phyloP scores from a whole-genome alignment of 2,797 vertebrate species.

The Rhinichthys osculus region DNA sequence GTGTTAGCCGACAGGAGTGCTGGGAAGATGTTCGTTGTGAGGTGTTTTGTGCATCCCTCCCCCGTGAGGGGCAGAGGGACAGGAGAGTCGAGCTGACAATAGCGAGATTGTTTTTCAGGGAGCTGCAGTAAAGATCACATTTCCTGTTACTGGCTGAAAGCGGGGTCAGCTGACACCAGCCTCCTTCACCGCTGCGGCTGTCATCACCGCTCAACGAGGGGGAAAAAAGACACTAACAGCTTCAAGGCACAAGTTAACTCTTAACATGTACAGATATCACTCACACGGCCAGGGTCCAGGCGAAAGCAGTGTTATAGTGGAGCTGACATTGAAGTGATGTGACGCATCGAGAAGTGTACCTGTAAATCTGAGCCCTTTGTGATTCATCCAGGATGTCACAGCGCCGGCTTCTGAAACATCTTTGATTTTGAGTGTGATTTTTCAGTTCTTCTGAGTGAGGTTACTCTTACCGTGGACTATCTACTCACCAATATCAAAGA shows the following conservation, averaged over 20 bases:
- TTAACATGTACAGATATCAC: slow-evolving; percentile 15
- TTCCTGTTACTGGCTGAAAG: slow-evolving; percentile 70
- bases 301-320: not conserved
- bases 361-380: slow-evolving; percentile 31
- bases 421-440: slow-evolving; percentile 36
- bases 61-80: slow-evolving; percentile 31
- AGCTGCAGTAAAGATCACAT: slow-evolving; percentile 66
- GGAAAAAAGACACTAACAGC: slow-evolving; percentile 10
- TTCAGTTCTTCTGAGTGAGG: not conserved
- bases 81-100: slow-evolving; percentile 62
- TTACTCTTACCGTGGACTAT: not conserved
- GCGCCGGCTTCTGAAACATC: slow-evolving; percentile 13
- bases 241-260: slow-evolving; percentile 38
- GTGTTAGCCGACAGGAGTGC: slow-evolving; percentile 11
- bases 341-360: not conserved
- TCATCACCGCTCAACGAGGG: slow-evolving; percentile 27
- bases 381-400: slow-evolving; percentile 42
- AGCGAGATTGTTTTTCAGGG: slow-evolving; percentile 66
- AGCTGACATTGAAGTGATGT: not conserved
- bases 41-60: slow-evolving; percentile 50
- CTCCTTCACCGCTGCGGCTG: slow-evolving; percentile 54
- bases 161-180: slow-evolving; percentile 69
- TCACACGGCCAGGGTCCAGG: not conserved
- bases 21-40: slow-evolving; percentile 34
- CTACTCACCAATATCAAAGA: not conserved